Base-by-base conservation (phyloP, 2,797 vertebrate genomes). In the Aldrovandia affinis region DNA sequence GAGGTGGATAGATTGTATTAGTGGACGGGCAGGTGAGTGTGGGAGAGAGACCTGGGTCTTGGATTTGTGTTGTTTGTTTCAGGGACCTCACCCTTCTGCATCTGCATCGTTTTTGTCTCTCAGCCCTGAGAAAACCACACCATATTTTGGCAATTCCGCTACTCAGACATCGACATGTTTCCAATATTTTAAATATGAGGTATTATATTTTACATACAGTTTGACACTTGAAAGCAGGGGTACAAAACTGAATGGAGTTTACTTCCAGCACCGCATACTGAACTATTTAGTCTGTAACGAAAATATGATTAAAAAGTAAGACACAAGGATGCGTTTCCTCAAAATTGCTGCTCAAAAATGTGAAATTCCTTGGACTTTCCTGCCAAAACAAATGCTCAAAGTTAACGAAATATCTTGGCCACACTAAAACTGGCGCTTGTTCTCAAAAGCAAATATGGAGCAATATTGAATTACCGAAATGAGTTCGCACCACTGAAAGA, bases 381-480 rank as follows among this genome's bases (percentile, higher is more conserved):
- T 80, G 78, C 83, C 83, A 81, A 81, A 81, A 79, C 47, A 81
- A 73, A 55, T 63, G 57, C 65, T 81, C 63, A 73, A 47, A 47
- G n/a, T 52, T 30, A 47, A 50, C 12, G 28, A 52, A 73, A 81
- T 47, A 80, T 63, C 78, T 57, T 18, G 78, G 28, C 54, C 70
- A 77, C 30, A 52, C 55, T 81, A 50, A 83, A 85, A 81, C 50
- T 68, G 81, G 80, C 73, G 39, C 28, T 47, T 65, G 25, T 68
- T 80, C 78, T 36, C 50, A 59, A 82, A 42, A 82, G 77, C 52
- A 84, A 84, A 86, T 55, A 78, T 36, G 63, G 55, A 77, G 33
- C 55, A 73, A 78, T 83, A 84, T 84, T 78, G 47, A 52, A 80
- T 84, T 80, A 80, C 83, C 80, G 77, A 7, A 80, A 30, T 18